These are phyloP conservation scores for Neostethus bicornis DNA, from an alignment of 2,797 vertebrate species.

Conservation along the genomic window DNA sequence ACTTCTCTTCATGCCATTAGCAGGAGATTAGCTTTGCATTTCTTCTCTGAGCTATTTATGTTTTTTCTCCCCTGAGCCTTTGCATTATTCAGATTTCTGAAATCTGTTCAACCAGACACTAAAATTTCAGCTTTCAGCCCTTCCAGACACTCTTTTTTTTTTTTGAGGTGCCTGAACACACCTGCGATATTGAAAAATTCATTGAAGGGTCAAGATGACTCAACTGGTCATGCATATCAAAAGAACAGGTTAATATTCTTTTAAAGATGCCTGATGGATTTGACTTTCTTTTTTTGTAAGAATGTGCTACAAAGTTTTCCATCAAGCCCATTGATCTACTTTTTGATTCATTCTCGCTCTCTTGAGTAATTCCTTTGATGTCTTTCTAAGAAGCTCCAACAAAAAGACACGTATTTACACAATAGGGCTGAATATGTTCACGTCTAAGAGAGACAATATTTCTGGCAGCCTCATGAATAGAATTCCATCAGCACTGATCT, in stretches of 20 bases:
- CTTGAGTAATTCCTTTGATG: conserved; percentile 1
- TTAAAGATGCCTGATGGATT: conserved; percentile 22
- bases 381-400: conserved; percentile 3
- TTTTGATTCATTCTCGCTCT: neutral
- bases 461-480: conserved; percentile 45
- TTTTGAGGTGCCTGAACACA: conserved; percentile 41
- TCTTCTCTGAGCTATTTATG: conserved; percentile 48
- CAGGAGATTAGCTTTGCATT: conserved; percentile 18
- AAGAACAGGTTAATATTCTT: conserved; percentile 41
- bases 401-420: conserved; percentile 6
- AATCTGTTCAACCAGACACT: conserved; percentile 41
- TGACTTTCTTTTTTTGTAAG: too few species aligned
- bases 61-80: conserved; percentile 39
- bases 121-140: conserved; percentile 41
- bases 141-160: conserved; percentile 43
- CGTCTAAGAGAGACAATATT: conserved; percentile 23
- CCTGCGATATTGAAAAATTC: conserved; percentile 62
- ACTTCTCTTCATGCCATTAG: conserved; percentile 14
- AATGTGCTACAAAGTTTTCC: conserved; percentile 1
- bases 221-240: conserved; percentile 53
- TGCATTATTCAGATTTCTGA: conserved; percentile 66
- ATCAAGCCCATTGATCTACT: conserved; percentile 2
- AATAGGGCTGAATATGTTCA: conserved; percentile 1
- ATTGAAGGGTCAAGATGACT: conserved; percentile 45
- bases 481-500: conserved; percentile 70